Conservation (phyloP, 2,888 invertebrate species). For the Conchocele bisecta region DNA sequence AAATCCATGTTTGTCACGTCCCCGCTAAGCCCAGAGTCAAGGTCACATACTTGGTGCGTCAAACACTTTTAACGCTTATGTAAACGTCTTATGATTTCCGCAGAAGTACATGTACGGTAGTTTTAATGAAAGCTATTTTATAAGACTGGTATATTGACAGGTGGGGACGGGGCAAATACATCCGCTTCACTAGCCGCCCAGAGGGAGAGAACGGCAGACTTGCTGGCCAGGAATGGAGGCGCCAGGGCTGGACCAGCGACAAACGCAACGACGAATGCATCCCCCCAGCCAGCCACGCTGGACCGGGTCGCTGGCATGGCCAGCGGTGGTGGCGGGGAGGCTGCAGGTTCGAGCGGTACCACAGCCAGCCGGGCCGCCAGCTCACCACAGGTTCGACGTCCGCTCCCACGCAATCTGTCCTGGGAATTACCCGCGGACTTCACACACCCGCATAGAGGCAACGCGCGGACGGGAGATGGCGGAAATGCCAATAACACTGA, state of each 20-base stretch:
- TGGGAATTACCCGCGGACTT: conserved; percentile 57
- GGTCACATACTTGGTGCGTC: too few relatives aligned
- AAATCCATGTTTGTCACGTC: too few relatives aligned
- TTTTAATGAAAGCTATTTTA: too few relatives aligned
- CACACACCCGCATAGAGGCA: conserved; percentile 38
- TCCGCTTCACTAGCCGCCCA: too few relatives aligned
- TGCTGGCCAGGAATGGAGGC: background rate
- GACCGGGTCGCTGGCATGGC: conserved; percentile 33
- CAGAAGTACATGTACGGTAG: too few relatives aligned
- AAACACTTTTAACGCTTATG: too few relatives aligned
- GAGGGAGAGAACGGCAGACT: background rate
- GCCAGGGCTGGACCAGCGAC: background rate
- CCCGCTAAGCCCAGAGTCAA: too few relatives aligned
- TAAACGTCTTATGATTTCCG: too few relatives aligned
- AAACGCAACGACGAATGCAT: background rate
- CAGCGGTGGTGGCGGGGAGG: conserved; percentile 13
- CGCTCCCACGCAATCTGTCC: conserved; percentile 30
- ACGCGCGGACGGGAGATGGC: conserved; percentile 51
- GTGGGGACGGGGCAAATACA: too few relatives aligned
- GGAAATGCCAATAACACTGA: background rate
- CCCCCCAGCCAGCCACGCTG: conserved; percentile 12
- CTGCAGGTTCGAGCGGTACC: background rate
- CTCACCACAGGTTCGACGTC: conserved; percentile 14
- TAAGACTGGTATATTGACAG: too few relatives aligned
- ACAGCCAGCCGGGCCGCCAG: too few relatives aligned